phyloP scores from a whole-genome alignment of 2,113 vertebrate genomes.

The Lathamus discolor region DNA sequence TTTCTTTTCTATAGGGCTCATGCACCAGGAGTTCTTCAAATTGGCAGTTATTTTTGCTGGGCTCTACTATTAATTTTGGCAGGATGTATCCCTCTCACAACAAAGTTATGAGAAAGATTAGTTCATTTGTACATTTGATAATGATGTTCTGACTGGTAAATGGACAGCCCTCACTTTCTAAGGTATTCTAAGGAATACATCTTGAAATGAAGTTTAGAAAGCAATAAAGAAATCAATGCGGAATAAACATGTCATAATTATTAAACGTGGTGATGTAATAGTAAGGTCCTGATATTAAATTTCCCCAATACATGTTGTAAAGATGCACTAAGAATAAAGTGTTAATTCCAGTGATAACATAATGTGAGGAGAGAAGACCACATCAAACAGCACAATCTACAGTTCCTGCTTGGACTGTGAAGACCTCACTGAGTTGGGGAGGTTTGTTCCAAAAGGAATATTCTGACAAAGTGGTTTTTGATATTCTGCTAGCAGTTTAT shows the following conservation, averaged over 20 bases:
- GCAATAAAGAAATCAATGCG: neutral
- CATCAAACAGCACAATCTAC: constrained; percentile 67
- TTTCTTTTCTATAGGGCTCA: neutral
- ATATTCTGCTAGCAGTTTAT: neutral
- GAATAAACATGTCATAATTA: neutral
- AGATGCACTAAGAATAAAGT: rapidly evolving
- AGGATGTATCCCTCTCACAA: neutral
- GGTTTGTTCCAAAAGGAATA: neutral
- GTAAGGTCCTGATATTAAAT: neutral
- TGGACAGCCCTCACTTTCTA: neutral
- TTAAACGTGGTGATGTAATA: neutral
- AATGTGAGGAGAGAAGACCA: neutral
- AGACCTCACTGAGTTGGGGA: neutral
- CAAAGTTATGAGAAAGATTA: neutral
- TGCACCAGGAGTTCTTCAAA: neutral
- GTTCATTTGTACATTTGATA: neutral
- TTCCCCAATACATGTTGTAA: neutral
- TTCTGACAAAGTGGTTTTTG: neutral
- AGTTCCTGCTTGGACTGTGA: neutral
- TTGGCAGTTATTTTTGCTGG: neutral
- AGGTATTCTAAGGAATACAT: neutral
- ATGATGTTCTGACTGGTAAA: neutral
- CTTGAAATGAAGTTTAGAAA: neutral
- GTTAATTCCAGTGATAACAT: neutral
- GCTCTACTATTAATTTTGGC: neutral